Percentiles rank a stretch among this genome's conserved stretches.
Evolutionary conservation across 2,113 vertebrate species (phyloP).

Genomic region (Myotis davidii): DNA sequence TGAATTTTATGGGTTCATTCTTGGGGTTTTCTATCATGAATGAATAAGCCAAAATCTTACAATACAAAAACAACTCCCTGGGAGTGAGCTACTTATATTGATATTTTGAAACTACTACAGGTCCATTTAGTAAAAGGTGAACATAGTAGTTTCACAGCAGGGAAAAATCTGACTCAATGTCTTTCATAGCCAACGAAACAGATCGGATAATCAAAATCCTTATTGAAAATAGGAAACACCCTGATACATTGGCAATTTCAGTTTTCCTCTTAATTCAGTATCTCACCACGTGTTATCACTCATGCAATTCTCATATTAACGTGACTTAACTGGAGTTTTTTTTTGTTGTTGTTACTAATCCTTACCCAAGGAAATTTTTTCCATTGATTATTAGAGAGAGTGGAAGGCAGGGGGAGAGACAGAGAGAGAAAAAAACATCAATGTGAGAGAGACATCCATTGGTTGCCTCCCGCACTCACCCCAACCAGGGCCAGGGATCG

Average conservation of each 20-base stretch:
- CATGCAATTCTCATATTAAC: constrained; percentile 39
- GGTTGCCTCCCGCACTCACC: too few relatives aligned
- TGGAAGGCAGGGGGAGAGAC: too few relatives aligned
- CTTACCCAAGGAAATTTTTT: too few relatives aligned
- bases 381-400: too few relatives aligned
- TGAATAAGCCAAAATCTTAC: constrained; percentile 49
- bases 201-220: constrained; percentile 72
- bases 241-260: constrained; percentile 69
- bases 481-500: too few relatives aligned
- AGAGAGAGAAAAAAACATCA: too few relatives aligned
- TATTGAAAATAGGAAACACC: constrained; percentile 71
- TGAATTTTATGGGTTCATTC: constrained; percentile 45
- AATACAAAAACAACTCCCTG: background rate
- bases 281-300: constrained; percentile 35
- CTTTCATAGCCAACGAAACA: constrained; percentile 71
- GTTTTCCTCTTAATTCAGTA: constrained; percentile 62
- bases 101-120: constrained; percentile 47
- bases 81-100: constrained; percentile 40
- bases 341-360: background rate
- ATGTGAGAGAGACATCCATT: too few relatives aligned
- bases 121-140: constrained; percentile 47
- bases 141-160: constrained; percentile 63
- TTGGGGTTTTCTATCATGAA: constrained; percentile 58
- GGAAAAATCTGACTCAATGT: constrained; percentile 54
- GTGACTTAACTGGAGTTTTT: constrained; percentile 25